phyloP scores from a whole-genome alignment of 2,797 vertebrate species.

The Leptoclinus maculatus region DNA sequence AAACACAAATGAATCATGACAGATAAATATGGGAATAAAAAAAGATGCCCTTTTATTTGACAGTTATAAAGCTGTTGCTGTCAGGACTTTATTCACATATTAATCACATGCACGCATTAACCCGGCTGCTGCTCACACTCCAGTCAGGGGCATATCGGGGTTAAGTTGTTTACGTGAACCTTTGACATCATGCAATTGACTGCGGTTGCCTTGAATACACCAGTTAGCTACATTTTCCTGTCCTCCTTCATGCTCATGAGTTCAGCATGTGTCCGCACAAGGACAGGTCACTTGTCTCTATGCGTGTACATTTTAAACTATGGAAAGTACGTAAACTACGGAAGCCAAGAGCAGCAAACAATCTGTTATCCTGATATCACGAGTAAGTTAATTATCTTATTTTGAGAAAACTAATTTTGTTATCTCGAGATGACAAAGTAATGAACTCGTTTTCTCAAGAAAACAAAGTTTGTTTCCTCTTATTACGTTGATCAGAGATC shows the following conservation, averaged over 20 bases:
- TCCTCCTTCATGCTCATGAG: neutral
- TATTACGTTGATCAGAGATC: too few relatives aligned
- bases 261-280: neutral
- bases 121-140: neutral
- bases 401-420: too few relatives aligned
- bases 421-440: too few relatives aligned
- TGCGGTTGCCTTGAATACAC: constrained; percentile 6
- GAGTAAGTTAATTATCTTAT: too few relatives aligned
- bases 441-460: too few relatives aligned
- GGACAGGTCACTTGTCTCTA: neutral
- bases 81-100: neutral
- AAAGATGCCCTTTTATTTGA: neutral
- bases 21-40: constrained; percentile 29
- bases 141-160: neutral
- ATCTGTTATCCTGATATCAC: too few relatives aligned
- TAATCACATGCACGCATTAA: constrained; percentile 23
- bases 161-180: constrained; percentile 35
- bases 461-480: too few relatives aligned
- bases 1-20: constrained; percentile 16
- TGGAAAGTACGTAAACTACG: too few relatives aligned
- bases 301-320: neutral
- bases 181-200: neutral
- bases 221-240: neutral
- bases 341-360: too few relatives aligned
- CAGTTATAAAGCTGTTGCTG: neutral